A percentile compares a stretch with the other conserved stretches of the same genome.
These are phyloP conservation scores for Tetragnatha montana DNA, from an alignment of 2,888 invertebrate species.

Conservation along the genomic window DNA sequence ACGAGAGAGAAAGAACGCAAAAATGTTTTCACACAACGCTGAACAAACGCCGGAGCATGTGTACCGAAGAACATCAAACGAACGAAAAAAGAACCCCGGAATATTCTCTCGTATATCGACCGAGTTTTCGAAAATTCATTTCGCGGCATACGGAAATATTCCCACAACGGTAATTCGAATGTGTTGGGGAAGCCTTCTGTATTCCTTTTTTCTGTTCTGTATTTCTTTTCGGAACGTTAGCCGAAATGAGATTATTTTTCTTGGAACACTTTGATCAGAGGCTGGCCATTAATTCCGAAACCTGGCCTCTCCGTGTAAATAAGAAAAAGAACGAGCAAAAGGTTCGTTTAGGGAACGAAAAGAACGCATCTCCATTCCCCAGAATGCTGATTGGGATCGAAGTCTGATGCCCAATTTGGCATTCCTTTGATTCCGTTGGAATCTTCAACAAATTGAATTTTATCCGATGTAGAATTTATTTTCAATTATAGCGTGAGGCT, in stretches of 20 bases:
- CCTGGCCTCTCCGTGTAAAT: background rate
- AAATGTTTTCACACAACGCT: background rate
- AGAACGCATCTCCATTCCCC: background rate
- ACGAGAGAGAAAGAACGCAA: background rate
- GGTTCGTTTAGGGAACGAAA: background rate
- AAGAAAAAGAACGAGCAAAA: background rate
- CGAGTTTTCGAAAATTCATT: constrained; percentile 3
- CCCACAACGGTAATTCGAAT: constrained; percentile 47
- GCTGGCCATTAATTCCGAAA: constrained; percentile 34
- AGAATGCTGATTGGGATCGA: background rate
- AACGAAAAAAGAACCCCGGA: background rate
- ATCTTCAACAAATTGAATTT: constrained; percentile 1
- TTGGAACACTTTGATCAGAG: constrained; percentile 38
- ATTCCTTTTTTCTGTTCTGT: background rate
- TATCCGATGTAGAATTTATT: background rate
- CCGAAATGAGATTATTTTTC: constrained; percentile 42
- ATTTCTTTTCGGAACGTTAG: constrained; percentile 16
- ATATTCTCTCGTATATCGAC: constrained; percentile 23
- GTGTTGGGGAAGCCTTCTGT: background rate
- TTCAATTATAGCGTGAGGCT: no score
- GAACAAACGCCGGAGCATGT: background rate
- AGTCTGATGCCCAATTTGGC: constrained; percentile 4
- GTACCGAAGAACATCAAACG: background rate
- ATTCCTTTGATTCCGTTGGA: background rate
- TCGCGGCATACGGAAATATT: constrained; percentile 23